Percentiles rank a stretch among this genome's conserved stretches.
Evolutionary conservation across 2,113 vertebrate genomes (phyloP).

Genomic region (Boulengerochromis microlepis): DNA sequence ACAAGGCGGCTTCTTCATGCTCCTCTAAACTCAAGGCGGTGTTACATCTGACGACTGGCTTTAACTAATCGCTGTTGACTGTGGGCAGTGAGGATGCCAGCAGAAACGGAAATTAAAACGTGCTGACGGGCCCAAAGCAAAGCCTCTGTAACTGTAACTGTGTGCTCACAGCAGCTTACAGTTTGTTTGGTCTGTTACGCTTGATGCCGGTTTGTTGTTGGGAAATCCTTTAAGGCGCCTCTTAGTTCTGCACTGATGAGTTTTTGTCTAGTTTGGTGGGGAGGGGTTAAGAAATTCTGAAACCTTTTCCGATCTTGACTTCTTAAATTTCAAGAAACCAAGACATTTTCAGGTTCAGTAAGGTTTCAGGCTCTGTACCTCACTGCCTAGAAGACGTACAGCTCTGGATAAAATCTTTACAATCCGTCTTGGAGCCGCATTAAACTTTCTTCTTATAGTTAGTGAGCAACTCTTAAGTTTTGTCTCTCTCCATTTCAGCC

Average conservation of each 20-base stretch:
- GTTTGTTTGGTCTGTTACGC: constrained; percentile 14
- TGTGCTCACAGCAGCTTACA: neutral
- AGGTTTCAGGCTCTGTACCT: neutral
- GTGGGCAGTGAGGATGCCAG: constrained; percentile 18
- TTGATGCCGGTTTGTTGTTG: neutral
- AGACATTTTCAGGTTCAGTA: constrained; percentile 9
- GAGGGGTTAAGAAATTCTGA: neutral
- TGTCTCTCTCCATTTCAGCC: neutral
- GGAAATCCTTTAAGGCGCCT: constrained; percentile 22
- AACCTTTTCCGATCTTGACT: neutral
- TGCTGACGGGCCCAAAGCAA: neutral
- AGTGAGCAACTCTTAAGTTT: neutral
- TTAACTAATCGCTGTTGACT: constrained; percentile 30
- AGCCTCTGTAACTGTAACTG: neutral
- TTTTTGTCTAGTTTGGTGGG: neutral
- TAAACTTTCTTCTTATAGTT: neutral
- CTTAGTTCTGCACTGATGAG: constrained; percentile 20
- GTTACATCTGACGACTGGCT: constrained; percentile 48
- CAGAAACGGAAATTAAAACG: constrained; percentile 35
- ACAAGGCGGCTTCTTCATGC: neutral
- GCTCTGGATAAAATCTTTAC: neutral
- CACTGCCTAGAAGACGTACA: neutral
- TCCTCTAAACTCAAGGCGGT: constrained; percentile 9
- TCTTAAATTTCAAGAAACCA: neutral
- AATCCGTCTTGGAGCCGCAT: neutral